These are phyloP conservation scores for Pogonomyrmex barbatus DNA, from an alignment of 1,140 invertebrate genomes.

Conservation along the genomic window DNA sequence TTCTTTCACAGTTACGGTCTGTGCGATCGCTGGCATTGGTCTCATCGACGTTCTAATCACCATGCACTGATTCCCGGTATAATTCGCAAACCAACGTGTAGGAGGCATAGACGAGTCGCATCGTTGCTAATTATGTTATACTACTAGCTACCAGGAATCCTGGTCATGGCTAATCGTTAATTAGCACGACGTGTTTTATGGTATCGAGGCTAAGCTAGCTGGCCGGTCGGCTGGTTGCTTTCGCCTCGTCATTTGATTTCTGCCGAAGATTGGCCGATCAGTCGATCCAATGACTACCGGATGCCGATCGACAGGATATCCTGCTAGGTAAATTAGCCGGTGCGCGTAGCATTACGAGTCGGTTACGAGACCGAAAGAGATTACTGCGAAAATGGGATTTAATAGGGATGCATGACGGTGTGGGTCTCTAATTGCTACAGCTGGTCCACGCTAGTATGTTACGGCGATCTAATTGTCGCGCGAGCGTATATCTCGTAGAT, in stretches of 20 bases:
- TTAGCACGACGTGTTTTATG: slow-evolving; percentile 81
- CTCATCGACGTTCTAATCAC: slow-evolving; percentile 81
- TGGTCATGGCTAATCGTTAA: slow-evolving; percentile 82
- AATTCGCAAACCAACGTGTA: slow-evolving; percentile 75
- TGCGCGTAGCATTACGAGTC: slow-evolving; percentile 55
- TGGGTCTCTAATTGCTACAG: slow-evolving; percentile 65
- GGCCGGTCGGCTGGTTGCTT: slow-evolving; percentile 46
- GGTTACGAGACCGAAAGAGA: slow-evolving; percentile 61
- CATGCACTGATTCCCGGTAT: slow-evolving; percentile 80
- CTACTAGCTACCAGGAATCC: slow-evolving; percentile 73
- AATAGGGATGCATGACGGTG: slow-evolving; percentile 49
- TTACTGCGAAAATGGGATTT: slow-evolving; percentile 71
- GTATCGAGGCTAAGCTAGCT: slow-evolving; percentile 57
- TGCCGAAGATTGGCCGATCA: slow-evolving; percentile 75
- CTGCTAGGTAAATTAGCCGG: slow-evolving; percentile 72
- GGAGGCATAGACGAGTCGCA: slow-evolving; percentile 65
- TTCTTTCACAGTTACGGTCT: slow-evolving; percentile 59
- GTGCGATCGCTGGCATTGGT: slow-evolving; percentile 57
- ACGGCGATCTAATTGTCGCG: slow-evolving; percentile 53
- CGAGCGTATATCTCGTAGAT: slow-evolving; percentile 24
- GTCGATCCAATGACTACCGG: slow-evolving; percentile 77
- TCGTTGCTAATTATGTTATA: slow-evolving; percentile 71
- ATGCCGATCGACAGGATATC: slow-evolving; percentile 81
- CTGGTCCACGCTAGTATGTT: not conserved
- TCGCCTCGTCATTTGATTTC: slow-evolving; percentile 73